A percentile compares a stretch with the other conserved stretches of the same genome.
These are phyloP conservation scores for Phyllotreta cruciferae DNA, from an alignment of 2,888 invertebrate genomes.

Conservation along the genomic window DNA sequence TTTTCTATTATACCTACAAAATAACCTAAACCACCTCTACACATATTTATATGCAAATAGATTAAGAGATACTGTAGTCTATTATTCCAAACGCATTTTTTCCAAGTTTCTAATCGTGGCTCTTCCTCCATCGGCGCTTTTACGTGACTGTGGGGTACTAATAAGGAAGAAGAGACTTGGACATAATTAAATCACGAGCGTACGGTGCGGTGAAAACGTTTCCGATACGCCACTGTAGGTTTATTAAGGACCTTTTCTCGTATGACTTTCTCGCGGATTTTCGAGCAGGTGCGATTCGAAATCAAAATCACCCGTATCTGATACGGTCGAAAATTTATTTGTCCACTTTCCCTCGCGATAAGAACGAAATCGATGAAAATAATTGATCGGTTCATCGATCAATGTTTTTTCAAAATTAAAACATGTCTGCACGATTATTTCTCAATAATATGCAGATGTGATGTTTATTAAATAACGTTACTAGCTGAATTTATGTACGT, in stretches of 20 bases:
- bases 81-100: constrained; percentile 30
- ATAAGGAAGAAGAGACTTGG: constrained; percentile 19
- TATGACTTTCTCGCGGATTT: constrained; percentile 5
- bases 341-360: constrained; percentile 1
- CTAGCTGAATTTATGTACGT: no score
- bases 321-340: constrained; percentile 7
- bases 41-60: constrained; percentile 16
- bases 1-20: constrained; percentile 1
- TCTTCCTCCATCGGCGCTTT: constrained; percentile 26
- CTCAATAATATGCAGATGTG: no score
- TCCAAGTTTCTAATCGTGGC: constrained; percentile 30
- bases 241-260: constrained; percentile 1
- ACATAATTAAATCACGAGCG: not conserved
- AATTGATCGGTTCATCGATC: no score
- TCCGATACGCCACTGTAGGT: constrained; percentile 1
- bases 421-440: no score
- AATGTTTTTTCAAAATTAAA: no score
- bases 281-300: constrained; percentile 3
- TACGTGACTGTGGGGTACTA: constrained; percentile 25
- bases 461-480: no score
- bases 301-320: constrained; percentile 2
- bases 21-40: constrained; percentile 9
- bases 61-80: constrained; percentile 23
- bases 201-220: not conserved
- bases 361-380: not conserved